phyloP scores from a whole-genome alignment of 2,797 vertebrate species.

The Oreonectes daqikongensis region DNA sequence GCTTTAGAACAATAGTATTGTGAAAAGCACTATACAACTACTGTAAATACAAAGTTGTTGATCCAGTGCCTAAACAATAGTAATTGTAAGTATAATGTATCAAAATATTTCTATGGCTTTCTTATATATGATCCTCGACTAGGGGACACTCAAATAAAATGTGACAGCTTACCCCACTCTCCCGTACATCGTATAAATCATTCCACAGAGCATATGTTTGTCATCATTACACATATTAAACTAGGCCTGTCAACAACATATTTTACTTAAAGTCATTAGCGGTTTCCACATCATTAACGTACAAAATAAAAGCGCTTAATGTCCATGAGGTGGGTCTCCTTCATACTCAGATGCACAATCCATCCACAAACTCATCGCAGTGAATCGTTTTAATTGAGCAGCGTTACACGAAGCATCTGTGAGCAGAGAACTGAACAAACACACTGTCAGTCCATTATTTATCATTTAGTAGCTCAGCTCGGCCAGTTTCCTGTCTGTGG shows the following conservation, averaged over 20 bases:
- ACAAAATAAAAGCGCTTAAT: conserved; percentile 73
- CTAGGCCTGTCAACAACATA: conserved; percentile 62
- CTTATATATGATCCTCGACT: neutral
- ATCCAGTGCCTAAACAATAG: too few species aligned
- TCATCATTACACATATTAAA: conserved; percentile 2
- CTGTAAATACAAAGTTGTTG: too few species aligned
- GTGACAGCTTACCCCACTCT: neutral
- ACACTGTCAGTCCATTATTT: conserved; percentile 57
- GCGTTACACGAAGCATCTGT: conserved; percentile 70
- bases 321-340: conserved; percentile 68
- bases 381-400: conserved; percentile 71
- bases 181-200: neutral
- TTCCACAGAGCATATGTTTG: neutral
- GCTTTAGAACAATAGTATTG: neutral
- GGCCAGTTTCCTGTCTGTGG: conserved; percentile 17
- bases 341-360: conserved; percentile 70
- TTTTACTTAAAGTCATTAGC: conserved; percentile 64
- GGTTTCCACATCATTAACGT: conserved; percentile 71
- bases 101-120: too few species aligned
- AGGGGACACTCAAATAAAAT: too few species aligned
- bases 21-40: neutral
- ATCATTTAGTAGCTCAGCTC: conserved; percentile 53
- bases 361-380: conserved; percentile 59
- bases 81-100: too few species aligned
- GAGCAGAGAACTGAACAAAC: conserved; percentile 69